Evolutionary conservation across 2,888 invertebrate species (phyloP), one percentile per base, ranked within the genome.

Genomic region (Ornithoptera alexandrae): DNA sequence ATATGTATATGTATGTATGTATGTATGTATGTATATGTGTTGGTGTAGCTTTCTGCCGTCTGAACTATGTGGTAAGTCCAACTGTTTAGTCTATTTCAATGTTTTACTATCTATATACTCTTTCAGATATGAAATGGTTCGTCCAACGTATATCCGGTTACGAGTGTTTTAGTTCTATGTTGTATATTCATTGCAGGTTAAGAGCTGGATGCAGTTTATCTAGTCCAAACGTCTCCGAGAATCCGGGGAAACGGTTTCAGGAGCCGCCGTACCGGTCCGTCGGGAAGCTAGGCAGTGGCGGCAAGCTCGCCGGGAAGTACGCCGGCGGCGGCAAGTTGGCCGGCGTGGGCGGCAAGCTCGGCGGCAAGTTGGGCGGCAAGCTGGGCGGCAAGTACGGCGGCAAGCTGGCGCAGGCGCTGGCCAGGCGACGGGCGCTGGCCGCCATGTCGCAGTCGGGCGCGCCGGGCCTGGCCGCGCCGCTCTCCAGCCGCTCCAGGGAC

Each of bases 401-500:
- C 4, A 93, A 93, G 74, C 82, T 94, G 74, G 92, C 93, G 24
- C 92, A 93, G 76, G 89, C 93, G 60, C 85, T 93, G 77, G 91
- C 93, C 71, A 83, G 94, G 72, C 87, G 93, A 68, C 82, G 94
- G 74, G 86, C 93, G 65, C 90, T 94, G 77, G 91, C 94, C 71
- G 89, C 92, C 59, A 91, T 93, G 80, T 78, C 94, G 63, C 93
- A 94, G 65, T 93, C 95, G 22, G 95, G 95, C 24, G 94, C 95
- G 18, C 89, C 95, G 36, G 94, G 95, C 1, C 92, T 96, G 39
- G 94, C 95, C 30, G 94, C 96, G 71, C 96, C 95, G 80, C 92
- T 96, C 69, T 89, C 94, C 79, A 89, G 88, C 81, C 86, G 93
- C 75, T 95, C 95, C 46, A 90, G 94, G 76, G 94, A 95, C 78